Evolutionary conservation across 1,140 invertebrate genomes (phyloP), one percentile per base, ranked within the genome.

Genomic region (Leptoteleia sp.): DNA sequence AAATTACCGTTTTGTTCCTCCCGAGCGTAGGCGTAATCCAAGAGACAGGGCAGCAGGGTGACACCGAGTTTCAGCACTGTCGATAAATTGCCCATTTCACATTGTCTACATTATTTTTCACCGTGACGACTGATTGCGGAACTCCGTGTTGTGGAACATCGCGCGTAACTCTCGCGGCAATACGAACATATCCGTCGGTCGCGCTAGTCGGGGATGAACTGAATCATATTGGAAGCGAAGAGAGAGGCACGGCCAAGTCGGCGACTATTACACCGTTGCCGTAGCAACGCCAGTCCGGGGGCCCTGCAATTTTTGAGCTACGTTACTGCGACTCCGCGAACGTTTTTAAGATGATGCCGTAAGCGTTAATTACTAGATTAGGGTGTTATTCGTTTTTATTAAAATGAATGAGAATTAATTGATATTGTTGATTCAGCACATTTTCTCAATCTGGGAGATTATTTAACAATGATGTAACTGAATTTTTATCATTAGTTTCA

Each of bases 81-180:
- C 48, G 85, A 70, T 82, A 87, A 81, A 82, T 88, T 87, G 78
- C 86, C 85, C 87, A 88, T 89, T 82, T 82, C 72, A 79, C 79
- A 72, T 77, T 76, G 81, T 83, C 82, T 81, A 85, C 85, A 87
- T 88, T 85, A 85, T 89, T 83, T 55, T 62, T 79, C 75, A 70
- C 52, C 59, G 38, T 57, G 55, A 57, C 62, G 71, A 82, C 61
- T 70, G 70, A 65, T 59, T 71, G 62, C 40, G 65, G 64, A 62
- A 81, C 62, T 76, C 17, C 29, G 38, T 77, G 7, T 50, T 42
- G 16, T 59, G 16, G 43, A 48, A 70, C 67, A 70, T 76, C 61
- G 73, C 57, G 65, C 72, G 43, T 9, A 43, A 22, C 52, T 65
- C 59, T 47, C 61, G 52, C 45, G n/a, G 6, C 31, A 8, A 12